phyloP scores from a whole-genome alignment of 2,113 vertebrate species.

The Crotalus viridis region DNA sequence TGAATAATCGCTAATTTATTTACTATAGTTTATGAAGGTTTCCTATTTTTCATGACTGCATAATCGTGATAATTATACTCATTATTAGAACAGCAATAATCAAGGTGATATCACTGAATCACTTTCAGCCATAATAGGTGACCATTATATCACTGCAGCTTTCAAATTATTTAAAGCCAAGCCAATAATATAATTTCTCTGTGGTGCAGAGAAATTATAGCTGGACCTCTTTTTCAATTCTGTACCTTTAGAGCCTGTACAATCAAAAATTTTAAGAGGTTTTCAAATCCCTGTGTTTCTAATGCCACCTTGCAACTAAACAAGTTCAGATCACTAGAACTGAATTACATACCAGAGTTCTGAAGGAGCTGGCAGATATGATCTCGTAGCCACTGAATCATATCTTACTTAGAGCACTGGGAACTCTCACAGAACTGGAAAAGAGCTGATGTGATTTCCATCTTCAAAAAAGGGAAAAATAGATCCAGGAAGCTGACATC shows the following conservation, averaged over 20 bases:
- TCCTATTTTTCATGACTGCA: slow-evolving; percentile 25
- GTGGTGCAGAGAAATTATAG: not conserved
- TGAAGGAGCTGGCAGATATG: too few species aligned
- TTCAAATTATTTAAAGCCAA: not conserved
- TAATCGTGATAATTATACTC: slow-evolving; percentile 18
- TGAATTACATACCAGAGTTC: too few species aligned
- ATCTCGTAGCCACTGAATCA: too few species aligned
- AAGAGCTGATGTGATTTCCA: too few species aligned
- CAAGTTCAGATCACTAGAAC: too few species aligned
- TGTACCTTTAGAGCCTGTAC: not conserved
- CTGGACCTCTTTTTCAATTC: not conserved
- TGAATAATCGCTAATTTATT: slow-evolving; percentile 19
- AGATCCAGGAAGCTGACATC: too few species aligned
- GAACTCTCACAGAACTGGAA: too few species aligned
- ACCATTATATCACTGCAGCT: not conserved
- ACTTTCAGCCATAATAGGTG: not conserved
- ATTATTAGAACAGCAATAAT: slow-evolving; percentile 12
- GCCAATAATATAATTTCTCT: not conserved
- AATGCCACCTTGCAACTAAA: not conserved
- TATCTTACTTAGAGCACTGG: too few species aligned
- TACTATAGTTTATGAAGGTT: not conserved
- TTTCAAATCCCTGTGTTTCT: not conserved
- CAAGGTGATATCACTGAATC: not conserved
- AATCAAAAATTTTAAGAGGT: not conserved
- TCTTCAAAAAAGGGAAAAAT: too few species aligned